A percentile compares a stretch with the other conserved stretches of the same genome.
Conservation (phyloP, 2,888 invertebrate species). For the Agonopterix subpropinquella region DNA sequence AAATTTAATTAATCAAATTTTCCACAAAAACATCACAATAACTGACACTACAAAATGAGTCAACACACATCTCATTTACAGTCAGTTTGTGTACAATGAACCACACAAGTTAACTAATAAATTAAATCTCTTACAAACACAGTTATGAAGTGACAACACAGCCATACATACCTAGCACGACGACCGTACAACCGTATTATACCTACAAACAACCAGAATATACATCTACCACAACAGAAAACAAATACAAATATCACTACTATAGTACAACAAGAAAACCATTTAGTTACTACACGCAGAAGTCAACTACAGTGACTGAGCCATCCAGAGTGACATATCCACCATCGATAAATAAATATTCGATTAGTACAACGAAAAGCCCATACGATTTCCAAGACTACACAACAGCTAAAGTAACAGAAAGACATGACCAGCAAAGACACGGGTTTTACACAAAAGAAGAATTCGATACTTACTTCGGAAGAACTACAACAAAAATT, state of each 20-base stretch:
- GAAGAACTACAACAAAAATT: conserved; percentile 72
- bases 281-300: conserved; percentile 4
- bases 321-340: conserved; percentile 23
- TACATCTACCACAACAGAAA: conserved; percentile 33
- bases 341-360: conserved; percentile 54
- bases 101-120: conserved; percentile 40
- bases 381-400: conserved; percentile 74
- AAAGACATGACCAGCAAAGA: conserved; percentile 32
- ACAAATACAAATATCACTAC: conserved; percentile 39
- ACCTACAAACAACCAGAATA: conserved; percentile 6
- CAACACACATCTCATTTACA: conserved; percentile 34
- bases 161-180: conserved; percentile 58
- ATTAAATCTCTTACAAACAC: conserved; percentile 41
- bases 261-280: conserved; percentile 26
- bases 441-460: conserved; percentile 56
- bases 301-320: conserved; percentile 16
- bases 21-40: conserved; percentile 24
- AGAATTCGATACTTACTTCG: conserved; percentile 51
- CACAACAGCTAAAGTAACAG: conserved; percentile 42
- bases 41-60: conserved; percentile 39
- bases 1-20: background rate
- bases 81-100: conserved; percentile 45
- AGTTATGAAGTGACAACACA: conserved; percentile 67
- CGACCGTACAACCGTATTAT: conserved; percentile 30
- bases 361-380: conserved; percentile 69